Percentiles rank a stretch among this genome's conserved stretches.
Evolutionary conservation across 2,888 invertebrate genomes (phyloP).

Genomic region (Spisula subtruncata): DNA sequence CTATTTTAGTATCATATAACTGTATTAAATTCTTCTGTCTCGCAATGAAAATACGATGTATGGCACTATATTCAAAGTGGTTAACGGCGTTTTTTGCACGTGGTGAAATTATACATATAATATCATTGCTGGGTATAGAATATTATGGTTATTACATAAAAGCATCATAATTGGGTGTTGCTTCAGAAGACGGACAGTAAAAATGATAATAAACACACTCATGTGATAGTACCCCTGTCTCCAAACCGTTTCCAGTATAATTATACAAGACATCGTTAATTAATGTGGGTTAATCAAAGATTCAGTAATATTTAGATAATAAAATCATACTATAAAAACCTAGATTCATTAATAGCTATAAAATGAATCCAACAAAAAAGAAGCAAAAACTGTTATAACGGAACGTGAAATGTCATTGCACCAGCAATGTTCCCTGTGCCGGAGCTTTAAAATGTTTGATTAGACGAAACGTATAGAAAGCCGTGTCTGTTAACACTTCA

Average conservation of each 20-base stretch:
- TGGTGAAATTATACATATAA: not conserved
- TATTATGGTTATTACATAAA: not conserved
- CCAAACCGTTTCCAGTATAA: not conserved
- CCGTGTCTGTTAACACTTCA: constrained; percentile 60
- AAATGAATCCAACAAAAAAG: constrained; percentile 34
- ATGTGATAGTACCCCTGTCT: not conserved
- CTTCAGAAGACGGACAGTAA: not conserved
- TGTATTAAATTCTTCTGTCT: not conserved
- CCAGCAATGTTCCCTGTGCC: constrained; percentile 9
- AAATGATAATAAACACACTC: constrained; percentile 13
- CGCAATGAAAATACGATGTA: not conserved
- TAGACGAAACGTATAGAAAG: constrained; percentile 46
- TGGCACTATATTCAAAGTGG: not conserved
- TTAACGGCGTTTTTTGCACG: not conserved
- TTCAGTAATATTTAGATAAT: constrained; percentile 33
- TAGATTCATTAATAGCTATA: constrained; percentile 29
- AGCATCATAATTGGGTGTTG: not conserved
- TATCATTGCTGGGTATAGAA: not conserved
- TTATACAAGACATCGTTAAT: constrained; percentile 31
- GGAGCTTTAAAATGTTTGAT: constrained; percentile 51
- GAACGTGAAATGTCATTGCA: constrained; percentile 51
- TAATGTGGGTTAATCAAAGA: constrained; percentile 36
- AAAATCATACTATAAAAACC: constrained; percentile 37
- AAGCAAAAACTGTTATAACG: constrained; percentile 11
- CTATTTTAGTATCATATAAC: constrained; percentile 10